Conservation (phyloP, 2,888 invertebrate species). For the Endotricha flammealis region DNA sequence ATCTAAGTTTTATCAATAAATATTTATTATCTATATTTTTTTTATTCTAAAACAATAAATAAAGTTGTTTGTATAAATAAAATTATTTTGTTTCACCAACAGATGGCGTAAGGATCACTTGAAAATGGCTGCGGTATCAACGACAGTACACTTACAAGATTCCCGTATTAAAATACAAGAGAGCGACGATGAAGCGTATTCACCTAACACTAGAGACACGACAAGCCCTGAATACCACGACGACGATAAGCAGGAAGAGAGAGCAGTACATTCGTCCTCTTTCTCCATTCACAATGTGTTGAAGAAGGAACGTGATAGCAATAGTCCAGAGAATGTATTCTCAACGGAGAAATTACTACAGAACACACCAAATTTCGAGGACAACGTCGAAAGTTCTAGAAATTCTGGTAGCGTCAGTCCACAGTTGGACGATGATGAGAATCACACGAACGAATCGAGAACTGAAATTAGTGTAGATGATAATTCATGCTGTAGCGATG, state of each 20-base stretch:
- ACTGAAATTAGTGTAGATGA: constrained; percentile 72
- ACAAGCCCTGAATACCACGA: constrained; percentile 62
- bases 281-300: constrained; percentile 73
- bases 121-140: constrained; percentile 72
- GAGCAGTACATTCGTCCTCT: constrained; percentile 53
- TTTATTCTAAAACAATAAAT: too few relatives aligned
- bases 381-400: constrained; percentile 39
- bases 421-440: constrained; percentile 52
- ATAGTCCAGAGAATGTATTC: constrained; percentile 70
- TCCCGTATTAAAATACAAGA: constrained; percentile 64
- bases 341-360: constrained; percentile 69
- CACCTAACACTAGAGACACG: constrained; percentile 61
- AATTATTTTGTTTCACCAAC: constrained; percentile 23
- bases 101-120: constrained; percentile 59
- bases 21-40: too few relatives aligned
- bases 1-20: too few relatives aligned
- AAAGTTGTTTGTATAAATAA: neutral
- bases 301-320: constrained; percentile 66
- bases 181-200: constrained; percentile 69
- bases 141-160: constrained; percentile 57
- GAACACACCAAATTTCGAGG: constrained; percentile 63
- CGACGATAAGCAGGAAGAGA: constrained; percentile 55
- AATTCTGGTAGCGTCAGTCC: constrained; percentile 54
- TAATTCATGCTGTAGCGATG: constrained; percentile 85
- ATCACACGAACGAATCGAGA: constrained; percentile 37